phyloP scores from a whole-genome alignment of 2,888 invertebrate genomes.

The Trichogramma evanescens region DNA sequence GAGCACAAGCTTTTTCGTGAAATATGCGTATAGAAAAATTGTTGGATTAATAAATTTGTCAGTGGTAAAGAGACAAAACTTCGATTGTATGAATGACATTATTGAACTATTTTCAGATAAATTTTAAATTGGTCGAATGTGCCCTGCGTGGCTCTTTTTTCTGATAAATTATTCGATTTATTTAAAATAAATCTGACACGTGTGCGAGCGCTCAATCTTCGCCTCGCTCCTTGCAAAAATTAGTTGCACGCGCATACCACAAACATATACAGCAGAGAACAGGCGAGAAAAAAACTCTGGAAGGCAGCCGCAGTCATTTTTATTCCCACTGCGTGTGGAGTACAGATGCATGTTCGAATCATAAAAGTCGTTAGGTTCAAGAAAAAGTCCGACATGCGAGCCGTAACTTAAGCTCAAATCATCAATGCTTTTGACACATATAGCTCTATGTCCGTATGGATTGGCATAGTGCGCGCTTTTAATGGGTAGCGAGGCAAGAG shows the following conservation, averaged over 20 bases:
- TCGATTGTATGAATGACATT: background rate
- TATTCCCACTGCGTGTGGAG: slow-evolving; percentile 1
- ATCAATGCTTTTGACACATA: background rate
- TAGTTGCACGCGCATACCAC: too few species aligned
- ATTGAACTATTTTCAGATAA: too few species aligned
- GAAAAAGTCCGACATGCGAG: background rate
- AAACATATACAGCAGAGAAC: too few species aligned
- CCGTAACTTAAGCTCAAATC: slow-evolving; percentile 7
- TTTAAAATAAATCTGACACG: background rate
- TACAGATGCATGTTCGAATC: slow-evolving; percentile 4
- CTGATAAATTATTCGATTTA: background rate
- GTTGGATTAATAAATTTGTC: slow-evolving; percentile 7
- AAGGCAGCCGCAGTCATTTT: background rate
- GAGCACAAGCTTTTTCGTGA: slow-evolving; percentile 10
- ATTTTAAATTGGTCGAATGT: too few species aligned
- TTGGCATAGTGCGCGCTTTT: background rate
- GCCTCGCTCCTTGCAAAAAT: too few species aligned
- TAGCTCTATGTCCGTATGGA: background rate
- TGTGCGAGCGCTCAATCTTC: too few species aligned
- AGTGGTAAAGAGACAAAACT: background rate
- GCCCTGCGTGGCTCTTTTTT: too few species aligned
- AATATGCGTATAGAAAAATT: background rate
- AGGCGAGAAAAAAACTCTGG: background rate
- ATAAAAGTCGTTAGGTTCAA: slow-evolving; percentile 15
- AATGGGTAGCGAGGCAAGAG: background rate